These are phyloP conservation scores for Episyrphus balteatus DNA, from an alignment of 1,140 invertebrate species.

Conservation along the genomic window DNA sequence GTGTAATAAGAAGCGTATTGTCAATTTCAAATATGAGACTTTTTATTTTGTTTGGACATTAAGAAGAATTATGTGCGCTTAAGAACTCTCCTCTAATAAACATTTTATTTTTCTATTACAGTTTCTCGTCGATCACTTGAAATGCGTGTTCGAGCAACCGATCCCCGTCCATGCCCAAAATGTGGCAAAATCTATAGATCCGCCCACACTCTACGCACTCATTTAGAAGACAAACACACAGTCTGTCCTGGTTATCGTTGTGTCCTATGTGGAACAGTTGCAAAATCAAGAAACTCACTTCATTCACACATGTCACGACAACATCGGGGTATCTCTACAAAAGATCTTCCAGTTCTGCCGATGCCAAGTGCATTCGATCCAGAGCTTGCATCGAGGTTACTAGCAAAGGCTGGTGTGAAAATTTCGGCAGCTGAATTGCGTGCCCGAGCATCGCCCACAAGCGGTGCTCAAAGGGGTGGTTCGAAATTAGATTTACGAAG, in stretches of 20 bases:
- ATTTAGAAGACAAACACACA: conserved; percentile 85
- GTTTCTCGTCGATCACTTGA: conserved; percentile 65
- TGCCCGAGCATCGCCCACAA: conserved; percentile 68
- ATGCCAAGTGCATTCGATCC: conserved; percentile 87
- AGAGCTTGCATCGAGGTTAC: conserved; percentile 65
- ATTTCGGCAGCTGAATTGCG: conserved; percentile 70
- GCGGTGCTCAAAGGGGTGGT: conserved; percentile 61
- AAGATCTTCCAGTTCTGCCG: conserved; percentile 78
- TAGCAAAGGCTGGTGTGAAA: conserved; percentile 78
- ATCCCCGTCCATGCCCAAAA: conserved; percentile 81
- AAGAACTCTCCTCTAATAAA: too few relatives aligned
- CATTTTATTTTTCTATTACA: conserved; percentile 31
- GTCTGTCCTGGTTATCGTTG: conserved; percentile 84
- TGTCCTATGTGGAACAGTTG: conserved; percentile 81
- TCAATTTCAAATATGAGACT: neutral
- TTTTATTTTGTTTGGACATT: neutral
- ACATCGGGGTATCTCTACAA: conserved; percentile 82
- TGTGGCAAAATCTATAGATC: conserved; percentile 87
- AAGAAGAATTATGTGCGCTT: too few relatives aligned
- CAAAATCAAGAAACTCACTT: conserved; percentile 79
- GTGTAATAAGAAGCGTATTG: too few relatives aligned
- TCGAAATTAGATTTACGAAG: conserved; percentile 57
- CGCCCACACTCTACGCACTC: conserved; percentile 78
- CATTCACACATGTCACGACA: conserved; percentile 89
- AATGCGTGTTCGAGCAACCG: conserved; percentile 76